Evolutionary conservation across 2,797 vertebrate species (phyloP), one percentile per base, ranked within the genome.

Genomic region (Thalassophryne amazonica): DNA sequence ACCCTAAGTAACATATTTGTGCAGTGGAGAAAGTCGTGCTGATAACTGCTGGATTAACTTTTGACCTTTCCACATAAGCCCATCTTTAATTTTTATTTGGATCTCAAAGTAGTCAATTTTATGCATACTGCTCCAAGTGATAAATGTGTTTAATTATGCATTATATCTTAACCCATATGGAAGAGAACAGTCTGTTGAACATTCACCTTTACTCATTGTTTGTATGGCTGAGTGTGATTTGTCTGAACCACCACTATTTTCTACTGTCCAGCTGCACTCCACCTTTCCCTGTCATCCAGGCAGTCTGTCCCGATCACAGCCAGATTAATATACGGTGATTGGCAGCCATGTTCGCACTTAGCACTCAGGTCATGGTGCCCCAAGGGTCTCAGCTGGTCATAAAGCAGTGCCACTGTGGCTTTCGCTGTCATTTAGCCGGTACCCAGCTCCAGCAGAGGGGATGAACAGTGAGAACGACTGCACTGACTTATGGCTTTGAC

Each of bases 271-370:
- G 59, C 38, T 54, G 47, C 41, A 60, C 42, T 47, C 28, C 34
- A 1, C 7, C 22, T 50, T 19, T 31, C 31, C 33, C 33, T 30
- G 46, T 33, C 52, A 28, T 27, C 28, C 53, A 23, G n/a, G 31
- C 60, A 18, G 34, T 62, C 59, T 60, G 51, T 45, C 43, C 21
- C 49, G 56, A 76, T 81, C 69, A 61, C 40, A 43, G 39, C 33
- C 34, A 70, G 79, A 81, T 85, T 73, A 70, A 81, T 81, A 59
- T 37, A 66, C 59, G 71, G 46, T 77, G 73, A 83, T 82, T 83
- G 81, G 80, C 78, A 71, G 67, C 62, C 64, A 31, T 67, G 55
- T 79, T 74, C 67, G 55, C 78, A 60, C 69, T 72, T 59, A 76
- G 55, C 61, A 46, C 70, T 71, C 52, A 53, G 55, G 66, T 73